These are phyloP conservation scores for Campoletis sonorensis DNA, from an alignment of 1,140 invertebrate genomes.

Conservation along the genomic window DNA sequence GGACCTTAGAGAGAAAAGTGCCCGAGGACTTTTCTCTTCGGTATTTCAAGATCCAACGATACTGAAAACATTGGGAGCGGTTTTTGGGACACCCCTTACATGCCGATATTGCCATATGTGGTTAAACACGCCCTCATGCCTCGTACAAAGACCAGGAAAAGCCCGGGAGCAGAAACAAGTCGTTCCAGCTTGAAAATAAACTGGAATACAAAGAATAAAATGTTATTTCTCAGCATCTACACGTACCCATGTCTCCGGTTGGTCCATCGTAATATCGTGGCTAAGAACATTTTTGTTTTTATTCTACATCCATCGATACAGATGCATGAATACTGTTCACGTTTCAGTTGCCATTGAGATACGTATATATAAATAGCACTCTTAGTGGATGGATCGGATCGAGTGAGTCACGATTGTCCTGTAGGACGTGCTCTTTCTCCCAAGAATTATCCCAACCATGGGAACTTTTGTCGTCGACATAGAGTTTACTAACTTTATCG, in stretches of 20 bases:
- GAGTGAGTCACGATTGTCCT: constrained; percentile 40
- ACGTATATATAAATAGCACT: neutral
- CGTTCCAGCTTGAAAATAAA: constrained; percentile 15
- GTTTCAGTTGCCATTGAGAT: neutral
- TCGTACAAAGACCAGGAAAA: constrained; percentile 24
- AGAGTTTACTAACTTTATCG: constrained; percentile 32
- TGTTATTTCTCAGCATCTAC: constrained; percentile 17
- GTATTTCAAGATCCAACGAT: too few species aligned
- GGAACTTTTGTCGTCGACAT: neutral
- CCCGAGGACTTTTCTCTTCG: too few species aligned
- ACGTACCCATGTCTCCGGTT: neutral
- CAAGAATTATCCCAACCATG: constrained; percentile 30
- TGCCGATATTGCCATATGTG: neutral
- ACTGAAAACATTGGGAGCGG: too few species aligned
- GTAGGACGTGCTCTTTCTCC: constrained; percentile 30
- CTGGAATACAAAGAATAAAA: constrained; percentile 34
- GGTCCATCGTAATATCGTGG: constrained; percentile 1
- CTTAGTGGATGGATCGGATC: constrained; percentile 25
- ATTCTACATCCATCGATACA: neutral
- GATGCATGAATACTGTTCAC: neutral
- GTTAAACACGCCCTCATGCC: neutral
- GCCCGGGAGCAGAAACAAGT: constrained; percentile 26
- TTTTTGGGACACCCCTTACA: too few species aligned
- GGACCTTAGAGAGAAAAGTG: too few species aligned
- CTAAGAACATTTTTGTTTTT: neutral